Evolutionary conservation across 2,797 vertebrate species (phyloP).

Genomic region (Melanotaenia boesemani): DNA sequence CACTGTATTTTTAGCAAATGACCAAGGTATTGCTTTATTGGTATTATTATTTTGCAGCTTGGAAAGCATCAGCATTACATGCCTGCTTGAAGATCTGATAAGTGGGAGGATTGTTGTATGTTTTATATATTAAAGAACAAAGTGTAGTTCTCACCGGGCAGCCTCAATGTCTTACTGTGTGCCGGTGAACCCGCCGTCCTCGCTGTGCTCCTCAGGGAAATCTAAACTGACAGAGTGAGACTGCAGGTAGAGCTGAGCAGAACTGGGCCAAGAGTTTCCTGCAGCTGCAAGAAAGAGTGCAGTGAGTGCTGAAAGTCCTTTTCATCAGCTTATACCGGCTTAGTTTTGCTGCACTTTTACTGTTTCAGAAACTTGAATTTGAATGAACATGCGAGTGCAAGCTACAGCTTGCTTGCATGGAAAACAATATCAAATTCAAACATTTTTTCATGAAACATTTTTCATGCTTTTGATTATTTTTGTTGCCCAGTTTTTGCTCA

Average conservation of each 20-base stretch:
- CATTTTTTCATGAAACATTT: neutral
- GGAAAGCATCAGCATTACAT: neutral
- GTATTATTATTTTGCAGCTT: neutral
- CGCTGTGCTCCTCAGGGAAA: slow-evolving; percentile 38
- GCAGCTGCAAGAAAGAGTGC: slow-evolving; percentile 30
- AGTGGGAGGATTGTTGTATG: neutral
- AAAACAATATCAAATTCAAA: neutral
- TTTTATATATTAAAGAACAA: neutral
- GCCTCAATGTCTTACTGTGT: slow-evolving; percentile 14
- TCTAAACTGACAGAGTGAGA: slow-evolving; percentile 58
- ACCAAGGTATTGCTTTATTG: neutral
- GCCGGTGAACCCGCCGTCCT: slow-evolving; percentile 30
- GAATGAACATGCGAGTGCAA: neutral
- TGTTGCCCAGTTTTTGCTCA: neutral
- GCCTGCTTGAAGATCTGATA: neutral
- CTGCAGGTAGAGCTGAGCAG: slow-evolving; percentile 56
- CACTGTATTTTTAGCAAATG: neutral
- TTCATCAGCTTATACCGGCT: neutral
- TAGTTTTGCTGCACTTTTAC: slow-evolving; percentile 8
- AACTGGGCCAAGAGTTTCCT: slow-evolving; percentile 64
- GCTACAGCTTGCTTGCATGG: neutral
- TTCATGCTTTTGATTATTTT: neutral
- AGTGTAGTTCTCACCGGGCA: neutral
- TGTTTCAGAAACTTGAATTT: neutral
- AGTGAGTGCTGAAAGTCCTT: slow-evolving; percentile 11